Conservation (phyloP, 53 echinoderm and acorn worm genomes). For the Patiria pectinifera region DNA sequence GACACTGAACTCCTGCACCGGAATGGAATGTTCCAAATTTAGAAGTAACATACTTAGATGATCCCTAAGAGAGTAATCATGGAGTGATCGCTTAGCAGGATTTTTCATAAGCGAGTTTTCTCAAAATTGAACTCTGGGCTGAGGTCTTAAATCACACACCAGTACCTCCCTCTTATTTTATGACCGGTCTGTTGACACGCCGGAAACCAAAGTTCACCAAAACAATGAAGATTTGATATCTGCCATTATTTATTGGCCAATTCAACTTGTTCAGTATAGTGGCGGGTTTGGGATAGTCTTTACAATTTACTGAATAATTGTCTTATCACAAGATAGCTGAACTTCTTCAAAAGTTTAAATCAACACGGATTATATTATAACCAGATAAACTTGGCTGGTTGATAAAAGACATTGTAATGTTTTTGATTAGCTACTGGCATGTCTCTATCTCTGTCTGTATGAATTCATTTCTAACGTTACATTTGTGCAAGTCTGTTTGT, state of each 20-base stretch:
- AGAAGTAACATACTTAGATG: background rate
- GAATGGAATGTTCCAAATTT: background rate
- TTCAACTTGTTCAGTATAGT: background rate
- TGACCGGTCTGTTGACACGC: background rate
- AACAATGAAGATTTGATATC: background rate
- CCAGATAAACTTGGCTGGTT: background rate
- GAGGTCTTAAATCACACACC: background rate
- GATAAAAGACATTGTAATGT: background rate
- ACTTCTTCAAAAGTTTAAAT: slow-evolving; percentile 1
- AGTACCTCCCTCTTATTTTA: background rate
- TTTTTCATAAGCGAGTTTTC: background rate
- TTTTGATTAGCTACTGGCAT: background rate
- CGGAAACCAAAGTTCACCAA: background rate
- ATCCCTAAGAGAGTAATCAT: background rate
- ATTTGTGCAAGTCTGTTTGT: no score
- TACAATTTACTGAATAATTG: background rate
- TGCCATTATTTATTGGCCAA: slow-evolving; percentile 10
- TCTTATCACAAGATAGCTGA: background rate
- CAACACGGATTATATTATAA: background rate
- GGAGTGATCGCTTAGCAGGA: background rate
- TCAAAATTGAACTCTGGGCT: background rate
- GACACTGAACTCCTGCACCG: no score
- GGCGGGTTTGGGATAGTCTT: background rate
- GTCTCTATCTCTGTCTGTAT: background rate
- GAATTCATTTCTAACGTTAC: background rate